phyloP scores from a whole-genome alignment of 2,113 vertebrate species.

The Phoxinus phoxinus region DNA sequence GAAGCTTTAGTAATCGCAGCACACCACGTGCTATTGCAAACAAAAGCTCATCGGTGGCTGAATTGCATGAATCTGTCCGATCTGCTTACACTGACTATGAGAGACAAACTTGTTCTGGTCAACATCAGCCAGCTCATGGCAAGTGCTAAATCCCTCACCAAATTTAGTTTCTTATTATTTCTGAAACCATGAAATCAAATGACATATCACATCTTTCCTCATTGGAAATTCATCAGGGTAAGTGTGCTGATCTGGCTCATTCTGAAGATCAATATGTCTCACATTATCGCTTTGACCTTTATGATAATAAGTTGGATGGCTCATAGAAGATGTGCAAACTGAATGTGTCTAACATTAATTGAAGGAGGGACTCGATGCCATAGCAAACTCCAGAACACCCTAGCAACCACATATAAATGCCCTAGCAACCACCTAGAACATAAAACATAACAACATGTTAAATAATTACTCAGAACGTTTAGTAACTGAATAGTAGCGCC shows the following conservation, averaged over 20 bases:
- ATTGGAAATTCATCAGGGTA: not conserved
- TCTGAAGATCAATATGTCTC: not conserved
- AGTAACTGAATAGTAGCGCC: too few relatives aligned
- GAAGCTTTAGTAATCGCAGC: not conserved
- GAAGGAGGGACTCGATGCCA: not conserved
- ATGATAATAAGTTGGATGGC: not conserved
- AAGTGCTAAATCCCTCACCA: not conserved
- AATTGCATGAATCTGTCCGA: not conserved
- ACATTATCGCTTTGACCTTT: not conserved
- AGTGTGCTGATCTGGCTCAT: not conserved
- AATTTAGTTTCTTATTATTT: not conserved
- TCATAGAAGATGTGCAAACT: not conserved
- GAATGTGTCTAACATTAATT: not conserved
- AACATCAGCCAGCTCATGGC: not conserved
- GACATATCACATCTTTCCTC: not conserved
- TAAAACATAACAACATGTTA: not conserved
- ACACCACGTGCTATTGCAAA: not conserved
- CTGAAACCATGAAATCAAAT: not conserved
- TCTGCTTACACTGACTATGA: not conserved
- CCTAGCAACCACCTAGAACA: not conserved
- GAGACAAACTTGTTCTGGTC: not conserved
- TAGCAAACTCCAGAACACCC: not conserved
- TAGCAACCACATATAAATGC: not conserved
- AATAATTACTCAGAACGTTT: too few relatives aligned
- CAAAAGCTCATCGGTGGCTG: not conserved